Conservation (phyloP, 2,113 vertebrate genomes). For the Pangasianodon gigas region DNA sequence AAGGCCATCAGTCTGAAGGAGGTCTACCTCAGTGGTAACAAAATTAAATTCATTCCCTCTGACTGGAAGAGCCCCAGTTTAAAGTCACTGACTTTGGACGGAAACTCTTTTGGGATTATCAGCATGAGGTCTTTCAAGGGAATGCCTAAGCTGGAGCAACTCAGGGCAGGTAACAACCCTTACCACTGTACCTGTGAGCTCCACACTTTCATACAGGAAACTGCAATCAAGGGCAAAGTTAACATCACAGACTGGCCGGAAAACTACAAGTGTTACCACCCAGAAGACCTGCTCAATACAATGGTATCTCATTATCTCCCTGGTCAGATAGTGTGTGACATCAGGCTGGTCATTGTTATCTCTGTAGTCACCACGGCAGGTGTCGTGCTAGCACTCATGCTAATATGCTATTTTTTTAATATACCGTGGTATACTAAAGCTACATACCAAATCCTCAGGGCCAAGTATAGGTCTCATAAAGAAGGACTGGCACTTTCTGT, state of each 20-base stretch:
- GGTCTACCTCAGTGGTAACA: slow-evolving; percentile 79
- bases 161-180: slow-evolving; percentile 82
- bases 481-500: slow-evolving; percentile 43
- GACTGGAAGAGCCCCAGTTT: slow-evolving; percentile 72
- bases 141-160: slow-evolving; percentile 68
- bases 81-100: slow-evolving; percentile 70
- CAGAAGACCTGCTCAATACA: slow-evolving; percentile 70
- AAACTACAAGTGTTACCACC: slow-evolving; percentile 81
- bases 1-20: slow-evolving; percentile 65
- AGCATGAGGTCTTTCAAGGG: slow-evolving; percentile 71
- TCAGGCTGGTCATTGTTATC: slow-evolving; percentile 75
- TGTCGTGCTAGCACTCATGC: slow-evolving; percentile 61
- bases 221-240: slow-evolving; percentile 56
- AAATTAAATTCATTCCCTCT: slow-evolving; percentile 82
- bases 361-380: slow-evolving; percentile 68
- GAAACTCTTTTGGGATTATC: slow-evolving; percentile 83
- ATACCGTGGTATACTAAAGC: slow-evolving; percentile 79
- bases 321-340: slow-evolving; percentile 69
- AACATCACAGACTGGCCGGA: slow-evolving; percentile 78
- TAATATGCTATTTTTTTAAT: slow-evolving; percentile 78
- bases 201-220: slow-evolving; percentile 74
- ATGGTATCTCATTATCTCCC: slow-evolving; percentile 71
- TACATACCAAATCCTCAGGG: slow-evolving; percentile 73
- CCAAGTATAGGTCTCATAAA: slow-evolving; percentile 73
- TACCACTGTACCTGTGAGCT: slow-evolving; percentile 86